A percentile compares a stretch with the other conserved stretches of the same genome.
These are phyloP conservation scores for Homarus gammarus DNA, from an alignment of 2,888 invertebrate genomes.

Conservation along the genomic window DNA sequence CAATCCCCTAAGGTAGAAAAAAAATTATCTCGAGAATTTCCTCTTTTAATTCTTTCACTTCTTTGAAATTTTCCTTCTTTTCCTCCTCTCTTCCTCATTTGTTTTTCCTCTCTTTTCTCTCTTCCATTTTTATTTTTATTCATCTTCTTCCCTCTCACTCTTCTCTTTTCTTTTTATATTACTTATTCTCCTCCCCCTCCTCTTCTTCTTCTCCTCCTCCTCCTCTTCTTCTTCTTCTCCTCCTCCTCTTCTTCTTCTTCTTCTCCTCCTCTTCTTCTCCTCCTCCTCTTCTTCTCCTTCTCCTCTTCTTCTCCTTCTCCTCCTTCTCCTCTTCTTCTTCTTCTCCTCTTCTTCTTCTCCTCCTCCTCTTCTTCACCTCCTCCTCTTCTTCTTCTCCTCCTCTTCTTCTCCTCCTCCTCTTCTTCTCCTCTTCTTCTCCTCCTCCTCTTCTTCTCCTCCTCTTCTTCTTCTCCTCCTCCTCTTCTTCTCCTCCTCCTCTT, in stretches of 20 bases:
- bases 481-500: neutral
- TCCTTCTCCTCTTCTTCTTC: neutral
- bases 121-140: neutral
- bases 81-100: too few species aligned
- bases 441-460: neutral
- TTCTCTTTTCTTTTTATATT: neutral
- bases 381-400: neutral
- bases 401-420: neutral
- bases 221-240: neutral
- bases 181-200: neutral
- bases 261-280: neutral
- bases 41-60: neutral
- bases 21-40: neutral
- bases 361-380: neutral
- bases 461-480: neutral
- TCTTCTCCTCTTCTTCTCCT: neutral
- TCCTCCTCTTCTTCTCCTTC: neutral
- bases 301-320: neutral
- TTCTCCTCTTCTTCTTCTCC: neutral
- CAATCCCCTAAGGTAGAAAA: too few species aligned
- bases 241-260: neutral
- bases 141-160: neutral
- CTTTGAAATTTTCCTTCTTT: neutral
- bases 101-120: neutral
- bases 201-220: neutral